Evolutionary conservation across 2,113 vertebrate species (phyloP).

Genomic region (Leucoraja erinaceus): DNA sequence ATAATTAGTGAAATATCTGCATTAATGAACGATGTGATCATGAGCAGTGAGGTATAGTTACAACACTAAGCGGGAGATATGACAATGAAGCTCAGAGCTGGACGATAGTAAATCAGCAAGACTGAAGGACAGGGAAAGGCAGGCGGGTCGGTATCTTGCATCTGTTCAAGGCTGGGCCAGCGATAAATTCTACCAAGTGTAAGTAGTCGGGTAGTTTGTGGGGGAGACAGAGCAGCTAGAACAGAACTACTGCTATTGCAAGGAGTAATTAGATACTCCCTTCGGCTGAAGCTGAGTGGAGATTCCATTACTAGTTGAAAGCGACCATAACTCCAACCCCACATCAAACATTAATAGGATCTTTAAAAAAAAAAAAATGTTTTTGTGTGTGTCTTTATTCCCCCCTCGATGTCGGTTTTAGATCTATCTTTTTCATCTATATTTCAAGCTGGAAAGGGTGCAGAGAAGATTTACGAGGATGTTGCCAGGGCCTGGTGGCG

Average conservation of each 20-base stretch:
- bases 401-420: too few species aligned
- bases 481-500: too few species aligned
- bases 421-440: too few species aligned
- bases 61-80: background rate
- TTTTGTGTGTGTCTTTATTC: background rate
- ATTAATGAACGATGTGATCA: background rate
- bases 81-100: background rate
- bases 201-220: slow-evolving; percentile 2
- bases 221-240: background rate
- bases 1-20: background rate
- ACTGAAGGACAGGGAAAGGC: background rate
- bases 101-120: background rate
- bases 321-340: background rate
- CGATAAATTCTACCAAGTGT: slow-evolving; percentile 8
- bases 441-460: too few species aligned
- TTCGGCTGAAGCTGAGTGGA: background rate
- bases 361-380: too few species aligned
- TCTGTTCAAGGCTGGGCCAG: slow-evolving; percentile 1
- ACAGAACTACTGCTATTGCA: background rate
- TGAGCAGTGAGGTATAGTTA: background rate
- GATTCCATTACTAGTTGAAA: slow-evolving; percentile 33
- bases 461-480: too few species aligned
- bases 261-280: slow-evolving; percentile 21
- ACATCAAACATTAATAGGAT: slow-evolving; percentile 24
- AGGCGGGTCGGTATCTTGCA: background rate